Evolutionary conservation across 2,888 invertebrate species (phyloP).

Genomic region (Yponomeuta sedellus): DNA sequence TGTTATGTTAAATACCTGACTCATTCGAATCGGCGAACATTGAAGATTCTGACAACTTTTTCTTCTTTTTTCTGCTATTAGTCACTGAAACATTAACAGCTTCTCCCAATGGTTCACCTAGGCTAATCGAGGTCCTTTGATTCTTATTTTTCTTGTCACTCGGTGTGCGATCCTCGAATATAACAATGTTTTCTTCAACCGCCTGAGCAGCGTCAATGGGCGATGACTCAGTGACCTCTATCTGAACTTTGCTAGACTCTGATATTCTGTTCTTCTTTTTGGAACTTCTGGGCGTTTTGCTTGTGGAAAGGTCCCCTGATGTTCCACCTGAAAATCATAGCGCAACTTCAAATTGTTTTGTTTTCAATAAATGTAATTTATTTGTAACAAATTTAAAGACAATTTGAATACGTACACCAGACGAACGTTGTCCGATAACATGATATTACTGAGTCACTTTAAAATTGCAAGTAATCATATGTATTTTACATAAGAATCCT

Average conservation of each 20-base stretch:
- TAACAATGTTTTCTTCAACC: background rate
- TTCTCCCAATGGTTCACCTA: background rate
- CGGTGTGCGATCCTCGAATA: background rate
- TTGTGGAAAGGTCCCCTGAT: background rate
- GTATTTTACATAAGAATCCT: background rate
- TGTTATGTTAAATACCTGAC: background rate
- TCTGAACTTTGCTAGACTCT: slow-evolving; percentile 9
- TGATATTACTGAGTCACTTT: background rate
- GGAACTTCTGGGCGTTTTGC: slow-evolving; percentile 23
- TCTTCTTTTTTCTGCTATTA: slow-evolving; percentile 7
- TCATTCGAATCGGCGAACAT: background rate
- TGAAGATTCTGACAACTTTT: slow-evolving; percentile 3
- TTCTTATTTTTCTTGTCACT: slow-evolving; percentile 3
- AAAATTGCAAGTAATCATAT: no score
- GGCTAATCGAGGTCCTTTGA: background rate
- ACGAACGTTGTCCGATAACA: background rate
- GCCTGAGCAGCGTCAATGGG: background rate
- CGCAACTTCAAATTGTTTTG: background rate
- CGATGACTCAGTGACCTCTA: background rate
- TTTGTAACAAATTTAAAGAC: no score
- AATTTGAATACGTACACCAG: no score
- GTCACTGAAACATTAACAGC: slow-evolving; percentile 4
- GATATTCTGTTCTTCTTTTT: slow-evolving; percentile 18
- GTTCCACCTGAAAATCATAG: background rate
- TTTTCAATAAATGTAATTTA: background rate